Evolutionary conservation across 2,113 vertebrate genomes (phyloP).

Genomic region (Tonatia bakeri): DNA sequence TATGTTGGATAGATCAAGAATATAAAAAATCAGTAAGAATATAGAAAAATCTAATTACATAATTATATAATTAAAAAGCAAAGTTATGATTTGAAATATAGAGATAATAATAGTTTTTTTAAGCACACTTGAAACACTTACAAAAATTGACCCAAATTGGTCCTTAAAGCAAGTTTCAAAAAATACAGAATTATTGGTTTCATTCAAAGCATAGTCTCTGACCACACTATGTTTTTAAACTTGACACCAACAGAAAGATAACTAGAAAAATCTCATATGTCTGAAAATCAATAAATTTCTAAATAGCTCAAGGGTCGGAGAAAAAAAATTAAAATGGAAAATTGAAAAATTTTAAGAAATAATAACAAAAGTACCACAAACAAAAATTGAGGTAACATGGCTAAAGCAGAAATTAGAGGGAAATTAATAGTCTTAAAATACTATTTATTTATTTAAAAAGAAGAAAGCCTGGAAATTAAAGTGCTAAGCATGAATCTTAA

Average conservation of each 20-base stretch:
- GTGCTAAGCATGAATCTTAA: not conserved
- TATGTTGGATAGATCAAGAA: not conserved
- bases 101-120: not conserved
- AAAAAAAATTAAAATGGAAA: not conserved
- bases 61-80: not conserved
- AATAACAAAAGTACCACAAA: not conserved
- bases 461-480: not conserved
- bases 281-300: not conserved
- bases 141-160: not conserved
- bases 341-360: not conserved
- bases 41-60: not conserved
- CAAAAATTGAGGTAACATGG: not conserved
- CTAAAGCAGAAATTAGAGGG: not conserved
- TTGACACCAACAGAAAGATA: not conserved
- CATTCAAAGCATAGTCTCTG: not conserved
- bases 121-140: not conserved
- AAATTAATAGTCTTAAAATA: not conserved
- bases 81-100: not conserved
- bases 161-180: not conserved
- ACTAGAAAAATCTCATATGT: not conserved
- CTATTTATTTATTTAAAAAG: not conserved
- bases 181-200: not conserved
- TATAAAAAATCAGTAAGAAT: not conserved
- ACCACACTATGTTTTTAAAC: not conserved
- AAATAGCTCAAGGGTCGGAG: not conserved